Base-by-base conservation (phyloP, 2,113 vertebrate genomes). In the Motacilla alba region DNA sequence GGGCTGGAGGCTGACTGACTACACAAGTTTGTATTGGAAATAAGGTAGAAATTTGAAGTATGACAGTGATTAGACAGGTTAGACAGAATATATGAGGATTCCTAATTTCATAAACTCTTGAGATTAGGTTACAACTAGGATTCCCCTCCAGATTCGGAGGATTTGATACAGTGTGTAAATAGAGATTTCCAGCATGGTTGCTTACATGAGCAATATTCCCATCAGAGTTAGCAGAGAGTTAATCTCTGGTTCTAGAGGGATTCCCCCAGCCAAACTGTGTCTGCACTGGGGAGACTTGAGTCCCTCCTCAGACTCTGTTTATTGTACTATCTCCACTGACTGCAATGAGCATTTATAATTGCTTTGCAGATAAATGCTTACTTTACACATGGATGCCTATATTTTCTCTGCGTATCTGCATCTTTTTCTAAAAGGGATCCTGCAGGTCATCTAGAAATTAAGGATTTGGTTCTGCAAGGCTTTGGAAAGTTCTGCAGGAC, bases 271-370 rank as follows among this genome's bases (percentile, higher is more conserved):
- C 39, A 47, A 49, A 30, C 9, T 20, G 3, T 19, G 17, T 35
- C 44, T 82, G 35, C 56, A 77, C 37, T 78, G 47, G 6, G 56
- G 33, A 84, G 5, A 78, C 8, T 35, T 26, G 22, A 56, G 53
- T 75, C 56, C 24, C 19, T 9, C 24, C 28, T 13, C 0, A 0
- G 21, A 11, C 41, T 68, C 67, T 4, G 2, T 60, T 90, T 78
- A 19, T 59, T 44, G 27, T 33, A 33, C 27, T 66, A 20, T 78
- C 47, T 82, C 30, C 28, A 7, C 27, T 28, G 69, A 43, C 52
- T 82, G 52, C 39, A 50, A 0, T 13, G 22, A 91, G 33, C 50
- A 55, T 79, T 59, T 47, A 39, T 5, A 46, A n/a, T 41, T 70
- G 21, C 60, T 78, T 81, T 74, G 58, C n/a, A 55, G 50, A 43